phyloP scores from a whole-genome alignment of 1,140 invertebrate species.

The Drosophila quadrilineata region DNA sequence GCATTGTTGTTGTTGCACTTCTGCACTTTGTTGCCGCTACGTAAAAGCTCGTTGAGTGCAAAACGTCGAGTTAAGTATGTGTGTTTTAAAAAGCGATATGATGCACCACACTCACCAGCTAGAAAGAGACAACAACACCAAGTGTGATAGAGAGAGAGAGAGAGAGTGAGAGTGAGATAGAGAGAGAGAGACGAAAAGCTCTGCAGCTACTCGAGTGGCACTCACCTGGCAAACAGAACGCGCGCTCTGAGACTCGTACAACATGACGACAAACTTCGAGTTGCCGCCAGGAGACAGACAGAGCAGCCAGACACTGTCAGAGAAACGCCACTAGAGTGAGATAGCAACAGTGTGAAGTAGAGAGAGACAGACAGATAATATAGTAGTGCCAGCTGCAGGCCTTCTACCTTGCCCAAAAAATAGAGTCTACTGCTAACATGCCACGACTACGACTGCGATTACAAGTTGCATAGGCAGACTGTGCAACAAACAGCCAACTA shows the following conservation, averaged over 20 bases:
- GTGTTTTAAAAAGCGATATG: slow-evolving; percentile 54
- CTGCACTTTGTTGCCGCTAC: slow-evolving; percentile 70
- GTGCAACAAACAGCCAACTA: too few species aligned
- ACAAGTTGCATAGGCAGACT: too few species aligned
- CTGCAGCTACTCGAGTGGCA: slow-evolving; percentile 65
- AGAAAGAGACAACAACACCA: slow-evolving; percentile 9
- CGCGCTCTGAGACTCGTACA: slow-evolving; percentile 28
- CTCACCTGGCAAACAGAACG: slow-evolving; percentile 58
- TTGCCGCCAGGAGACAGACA: slow-evolving; percentile 3
- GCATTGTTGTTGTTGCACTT: slow-evolving; percentile 67
- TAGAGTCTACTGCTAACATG: slow-evolving; percentile 61
- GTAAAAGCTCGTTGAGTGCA: slow-evolving; percentile 76
- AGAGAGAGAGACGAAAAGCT: slow-evolving; percentile 13
- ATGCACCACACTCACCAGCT: slow-evolving; percentile 37
- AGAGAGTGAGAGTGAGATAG: too few species aligned
- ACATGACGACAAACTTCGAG: slow-evolving; percentile 25
- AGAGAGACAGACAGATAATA: too few species aligned
- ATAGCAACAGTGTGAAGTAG: too few species aligned
- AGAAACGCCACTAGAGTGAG: too few species aligned
- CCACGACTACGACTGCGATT: slow-evolving; percentile 29
- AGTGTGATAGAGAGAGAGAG: slow-evolving; percentile 7
- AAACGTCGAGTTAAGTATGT: slow-evolving; percentile 78
- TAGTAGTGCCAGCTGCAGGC: slow-evolving; percentile 4
- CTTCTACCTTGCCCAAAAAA: slow-evolving; percentile 59
- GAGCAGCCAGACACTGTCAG: slow-evolving; percentile 1